Evolutionary conservation across 1,140 invertebrate genomes (phyloP), one percentile per base, ranked within the genome.

Genomic region (Drosophila sucinea): DNA sequence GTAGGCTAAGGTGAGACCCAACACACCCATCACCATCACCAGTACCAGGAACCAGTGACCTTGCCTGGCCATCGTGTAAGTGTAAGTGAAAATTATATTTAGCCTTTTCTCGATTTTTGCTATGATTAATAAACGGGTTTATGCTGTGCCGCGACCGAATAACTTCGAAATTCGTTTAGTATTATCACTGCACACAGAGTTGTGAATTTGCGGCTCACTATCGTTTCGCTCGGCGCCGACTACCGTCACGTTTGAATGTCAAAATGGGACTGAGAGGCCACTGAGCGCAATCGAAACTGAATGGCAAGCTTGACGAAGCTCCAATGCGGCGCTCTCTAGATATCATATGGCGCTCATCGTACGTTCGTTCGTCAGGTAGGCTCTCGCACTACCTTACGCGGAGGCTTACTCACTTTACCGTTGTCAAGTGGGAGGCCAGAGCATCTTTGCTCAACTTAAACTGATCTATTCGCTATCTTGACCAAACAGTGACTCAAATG

Each of bases 321-420:
- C 27, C 65, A 69, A 62, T 64, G 11, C 61, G 35, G 32, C 51
- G 51, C 56, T 4, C 56, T 61, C 35, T 27, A 27, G 35, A n/a
- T 33, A 41, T 17, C 29, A 40, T 17, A 1, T 44, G 17, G 17
- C 17, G 17, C 17, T 17, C 17, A 17, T 6, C 41, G 7, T 44
- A 25, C 47, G 33, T 33, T 5, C 54, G 35, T 35, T 25, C 30
- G 30, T 32, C 73, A 73, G 70, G 71, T 74, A 17, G 17, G 17
- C 17, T 17, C 17, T 17, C 17, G 17, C 17, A 0, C 17, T 17
- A 17, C 17, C 17, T 17, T 17, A 17, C 17, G 17, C 17, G 17
- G 38, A 30, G 32, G 38, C 60, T 77, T 77, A 77, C 75, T 74
- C 72, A 75, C 41, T 75, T 67, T 78, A 78, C 75, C 75, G 75